phyloP scores from a whole-genome alignment of 2,113 vertebrate genomes.

The Zosterops hypoxanthus region DNA sequence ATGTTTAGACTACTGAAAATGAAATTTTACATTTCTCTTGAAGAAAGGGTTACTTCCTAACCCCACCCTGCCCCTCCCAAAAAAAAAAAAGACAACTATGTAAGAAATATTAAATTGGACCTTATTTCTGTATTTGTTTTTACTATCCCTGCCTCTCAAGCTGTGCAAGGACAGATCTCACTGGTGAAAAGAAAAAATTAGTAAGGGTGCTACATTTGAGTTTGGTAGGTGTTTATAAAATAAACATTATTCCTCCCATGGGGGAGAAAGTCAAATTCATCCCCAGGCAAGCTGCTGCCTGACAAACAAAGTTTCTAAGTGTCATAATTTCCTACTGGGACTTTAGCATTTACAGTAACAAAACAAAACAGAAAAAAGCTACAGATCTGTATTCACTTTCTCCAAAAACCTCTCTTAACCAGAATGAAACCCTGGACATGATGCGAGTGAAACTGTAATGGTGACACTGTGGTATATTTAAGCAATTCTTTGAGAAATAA shows the following conservation, averaged over 20 bases:
- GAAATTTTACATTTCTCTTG: neutral
- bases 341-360: neutral
- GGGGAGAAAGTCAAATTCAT: slow-evolving; percentile 16
- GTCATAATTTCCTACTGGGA: slow-evolving; percentile 49
- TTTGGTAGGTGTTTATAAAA: slow-evolving; percentile 57
- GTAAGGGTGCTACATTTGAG: neutral
- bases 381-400: neutral
- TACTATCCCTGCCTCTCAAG: slow-evolving; percentile 10
- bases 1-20: neutral
- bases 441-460: neutral
- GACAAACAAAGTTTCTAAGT: slow-evolving; percentile 37
- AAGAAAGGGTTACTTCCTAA: neutral
- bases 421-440: neutral
- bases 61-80: too few relatives aligned
- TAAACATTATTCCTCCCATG: slow-evolving; percentile 28
- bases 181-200: neutral
- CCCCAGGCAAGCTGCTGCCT: slow-evolving; percentile 32
- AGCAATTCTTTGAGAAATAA: neutral
- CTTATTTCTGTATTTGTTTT: slow-evolving; percentile 22
- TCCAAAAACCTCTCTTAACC: neutral
- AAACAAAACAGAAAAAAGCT: neutral
- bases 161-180: slow-evolving; percentile 41
- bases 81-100: neutral
- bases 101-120: neutral
- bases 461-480: neutral